A percentile compares a stretch with the other conserved stretches of the same genome.
These are phyloP conservation scores for Musca vetustissima DNA, from an alignment of 1,140 invertebrate species.

Conservation along the genomic window DNA sequence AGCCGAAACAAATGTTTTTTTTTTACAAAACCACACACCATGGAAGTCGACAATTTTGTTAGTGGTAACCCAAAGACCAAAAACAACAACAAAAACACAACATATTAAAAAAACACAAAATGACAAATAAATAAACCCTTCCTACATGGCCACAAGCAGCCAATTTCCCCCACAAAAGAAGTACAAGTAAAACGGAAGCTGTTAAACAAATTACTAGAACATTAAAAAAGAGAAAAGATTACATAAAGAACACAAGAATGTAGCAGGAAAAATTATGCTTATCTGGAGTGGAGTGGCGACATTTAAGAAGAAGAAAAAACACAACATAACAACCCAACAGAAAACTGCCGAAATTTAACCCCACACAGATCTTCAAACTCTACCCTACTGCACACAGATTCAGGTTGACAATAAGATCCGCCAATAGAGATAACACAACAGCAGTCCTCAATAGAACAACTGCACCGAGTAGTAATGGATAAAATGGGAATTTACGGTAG, in stretches of 20 bases:
- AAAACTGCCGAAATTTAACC: too few species aligned
- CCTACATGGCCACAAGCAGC: too few species aligned
- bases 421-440: constrained; percentile 2
- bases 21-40: too few species aligned
- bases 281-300: constrained; percentile 9
- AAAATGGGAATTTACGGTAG: neutral
- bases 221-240: constrained; percentile 1
- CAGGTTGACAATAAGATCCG: constrained; percentile 16
- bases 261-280: constrained; percentile 22
- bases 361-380: too few species aligned
- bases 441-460: neutral
- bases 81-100: too few species aligned
- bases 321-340: too few species aligned
- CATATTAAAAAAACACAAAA: too few species aligned
- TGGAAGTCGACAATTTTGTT: too few species aligned
- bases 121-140: too few species aligned
- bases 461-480: neutral
- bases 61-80: too few species aligned
- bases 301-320: too few species aligned
- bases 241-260: constrained; percentile 4
- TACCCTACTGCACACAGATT: neutral
- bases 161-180: neutral
- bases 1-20: too few species aligned
- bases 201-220: constrained; percentile 29
- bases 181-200: constrained; percentile 26